Evolutionary conservation across 2,797 vertebrate genomes (phyloP), one percentile per base, ranked within the genome.

Genomic region (Gadopsis marmoratus): DNA sequence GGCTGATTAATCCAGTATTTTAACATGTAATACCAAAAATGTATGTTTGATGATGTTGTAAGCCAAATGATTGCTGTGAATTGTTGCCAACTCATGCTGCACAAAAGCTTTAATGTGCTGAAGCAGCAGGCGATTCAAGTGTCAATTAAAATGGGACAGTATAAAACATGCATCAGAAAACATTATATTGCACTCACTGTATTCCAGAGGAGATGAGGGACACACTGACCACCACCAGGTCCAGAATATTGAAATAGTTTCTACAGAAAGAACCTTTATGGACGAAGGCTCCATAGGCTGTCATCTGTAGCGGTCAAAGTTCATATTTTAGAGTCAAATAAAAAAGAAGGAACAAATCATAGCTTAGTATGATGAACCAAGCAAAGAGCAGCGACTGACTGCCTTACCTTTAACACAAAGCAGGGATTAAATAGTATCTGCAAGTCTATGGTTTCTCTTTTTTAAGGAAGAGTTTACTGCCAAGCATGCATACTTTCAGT

Each of bases 171-270:
- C 71, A 61, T 23, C 21, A 64, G 50, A 23, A 70, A 35, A 41
- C 39, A 58, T 16, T 8, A 2, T 0, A 39, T 19, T 58, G 37
- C 70, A 98, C 98, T 99, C 94, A 99, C 98, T 99, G 97, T 94
- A 99, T 99, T 86, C 97, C 97, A 83, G 98, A 99, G 79, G 98
- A 99, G 95, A 99, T 99, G 96, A 99, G 98, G 50, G 98, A 99
- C 86, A 99, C 98, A 69, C 98, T 99, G 95, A 99, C 98, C 89
- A 99, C 98, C 90, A 99, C 96, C 92, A 99, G 95, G 93, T 99
- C 98, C 86, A 99, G 84, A 90, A 99, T 99, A 95, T 99, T 99
- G 95, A 99, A 99, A 89, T 99, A 99, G 93, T 99, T 99, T 79
- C 98, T 96, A 94, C 98, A 99, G 94, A 99, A 99, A 74, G 98